Evolutionary conservation across 2,113 vertebrate species (phyloP).

Genomic region (Corynorhinus townsendii): DNA sequence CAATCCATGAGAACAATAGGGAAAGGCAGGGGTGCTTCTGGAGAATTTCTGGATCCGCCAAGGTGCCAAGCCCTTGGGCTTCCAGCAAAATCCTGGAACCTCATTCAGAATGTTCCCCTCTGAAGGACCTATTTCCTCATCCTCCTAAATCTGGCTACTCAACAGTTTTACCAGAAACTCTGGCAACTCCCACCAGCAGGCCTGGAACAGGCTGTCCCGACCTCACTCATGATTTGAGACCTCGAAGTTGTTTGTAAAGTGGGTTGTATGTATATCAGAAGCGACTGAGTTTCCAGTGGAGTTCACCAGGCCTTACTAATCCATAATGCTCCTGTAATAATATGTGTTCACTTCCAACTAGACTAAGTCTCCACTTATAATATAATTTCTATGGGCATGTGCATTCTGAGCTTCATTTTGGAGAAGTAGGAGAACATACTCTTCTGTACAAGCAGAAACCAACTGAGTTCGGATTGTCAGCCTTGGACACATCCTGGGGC

Average conservation of each 20-base stretch:
- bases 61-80: constrained; percentile 6
- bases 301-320: neutral
- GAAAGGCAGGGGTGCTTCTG: neutral
- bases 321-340: neutral
- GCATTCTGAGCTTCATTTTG: neutral
- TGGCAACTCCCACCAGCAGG: constrained; percentile 1
- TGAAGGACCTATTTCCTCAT: constrained; percentile 58
- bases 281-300: neutral
- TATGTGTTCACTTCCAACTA: neutral
- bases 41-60: neutral
- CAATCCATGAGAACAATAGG: neutral
- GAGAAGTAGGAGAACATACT: neutral
- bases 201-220: constrained; percentile 30
- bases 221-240: neutral
- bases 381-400: neutral
- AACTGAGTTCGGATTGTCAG: neutral
- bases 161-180: constrained; percentile 48
- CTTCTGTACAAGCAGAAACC: neutral
- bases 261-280: neutral
- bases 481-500: neutral
- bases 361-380: neutral
- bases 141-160: neutral
- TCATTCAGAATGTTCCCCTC: constrained; percentile 36
- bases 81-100: neutral
- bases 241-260: neutral